These are phyloP conservation scores for Diachasma alloeum DNA, from an alignment of 1,140 invertebrate genomes.

Conservation along the genomic window DNA sequence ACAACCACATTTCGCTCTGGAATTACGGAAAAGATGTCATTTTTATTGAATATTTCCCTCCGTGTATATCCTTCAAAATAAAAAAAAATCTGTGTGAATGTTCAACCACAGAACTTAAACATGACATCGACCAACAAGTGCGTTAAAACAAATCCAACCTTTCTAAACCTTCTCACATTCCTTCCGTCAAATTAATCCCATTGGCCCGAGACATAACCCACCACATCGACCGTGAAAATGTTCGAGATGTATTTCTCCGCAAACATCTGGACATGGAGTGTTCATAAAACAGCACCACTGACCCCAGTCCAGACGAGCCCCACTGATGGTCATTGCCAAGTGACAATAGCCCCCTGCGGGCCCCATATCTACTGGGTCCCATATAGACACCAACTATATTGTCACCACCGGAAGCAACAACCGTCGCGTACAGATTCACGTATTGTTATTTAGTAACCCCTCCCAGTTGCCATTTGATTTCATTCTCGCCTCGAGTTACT, in stretches of 20 bases:
- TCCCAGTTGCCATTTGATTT: conserved; percentile 21
- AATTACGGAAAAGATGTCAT: too few species aligned
- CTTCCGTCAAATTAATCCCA: background rate
- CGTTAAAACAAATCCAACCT: too few species aligned
- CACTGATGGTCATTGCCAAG: conserved; percentile 7
- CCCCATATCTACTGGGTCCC: background rate
- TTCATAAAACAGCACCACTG: background rate
- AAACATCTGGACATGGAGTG: background rate
- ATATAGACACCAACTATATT: background rate
- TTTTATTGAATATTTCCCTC: too few species aligned
- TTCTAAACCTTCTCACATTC: background rate
- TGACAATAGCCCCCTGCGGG: background rate
- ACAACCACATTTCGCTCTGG: too few species aligned
- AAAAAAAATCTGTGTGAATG: too few species aligned
- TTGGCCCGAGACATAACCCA: background rate
- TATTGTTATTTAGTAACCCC: conserved; percentile 55
- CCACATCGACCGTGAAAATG: background rate
- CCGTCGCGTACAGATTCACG: conserved; percentile 49
- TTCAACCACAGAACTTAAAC: too few species aligned
- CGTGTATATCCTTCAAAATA: too few species aligned
- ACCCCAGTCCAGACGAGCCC: background rate
- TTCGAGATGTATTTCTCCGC: background rate
- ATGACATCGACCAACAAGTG: too few species aligned
- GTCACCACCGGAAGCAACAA: conserved; percentile 48
- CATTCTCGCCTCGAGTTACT: conserved; percentile 36